phyloP scores from a whole-genome alignment of 1,140 invertebrate species.

The Drosophila hydei region DNA sequence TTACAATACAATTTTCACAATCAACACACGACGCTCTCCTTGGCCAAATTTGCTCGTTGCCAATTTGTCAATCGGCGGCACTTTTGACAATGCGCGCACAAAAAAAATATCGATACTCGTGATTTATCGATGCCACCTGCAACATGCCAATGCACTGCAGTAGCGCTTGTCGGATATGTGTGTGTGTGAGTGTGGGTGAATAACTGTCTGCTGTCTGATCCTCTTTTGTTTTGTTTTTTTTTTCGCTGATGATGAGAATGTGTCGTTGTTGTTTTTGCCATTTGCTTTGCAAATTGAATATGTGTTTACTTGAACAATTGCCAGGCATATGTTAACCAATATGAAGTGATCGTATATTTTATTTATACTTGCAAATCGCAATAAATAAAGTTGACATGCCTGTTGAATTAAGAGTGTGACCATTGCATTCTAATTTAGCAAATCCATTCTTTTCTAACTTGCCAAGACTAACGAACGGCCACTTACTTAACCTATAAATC shows the following conservation, averaged over 20 bases:
- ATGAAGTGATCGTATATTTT: constrained; percentile 8
- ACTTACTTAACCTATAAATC: constrained; percentile 12
- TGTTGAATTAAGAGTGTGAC: constrained; percentile 15
- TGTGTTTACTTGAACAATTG: constrained; percentile 33
- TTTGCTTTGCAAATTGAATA: constrained; percentile 39
- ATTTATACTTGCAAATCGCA: constrained; percentile 7
- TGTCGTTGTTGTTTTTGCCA: neutral
- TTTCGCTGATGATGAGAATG: constrained; percentile 26
- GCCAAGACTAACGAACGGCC: constrained; percentile 8
- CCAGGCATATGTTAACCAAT: constrained; percentile 29
- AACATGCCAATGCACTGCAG: constrained; percentile 12
- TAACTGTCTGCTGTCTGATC: constrained; percentile 6
- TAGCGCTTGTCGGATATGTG: constrained; percentile 1
- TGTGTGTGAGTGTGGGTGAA: constrained; percentile 17
- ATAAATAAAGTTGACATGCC: constrained; percentile 32
- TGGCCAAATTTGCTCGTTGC: constrained; percentile 42
- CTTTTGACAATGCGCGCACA: constrained; percentile 47
- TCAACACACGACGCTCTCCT: constrained; percentile 31
- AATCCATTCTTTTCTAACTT: constrained; percentile 2
- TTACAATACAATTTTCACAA: neutral
- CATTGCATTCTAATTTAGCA: constrained; percentile 2
- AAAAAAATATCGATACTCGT: constrained; percentile 38
- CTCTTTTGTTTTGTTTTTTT: constrained; percentile 26
- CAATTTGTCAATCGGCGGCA: constrained; percentile 51
- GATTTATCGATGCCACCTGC: constrained; percentile 54